Percentiles rank a stretch among this genome's conserved stretches.
Evolutionary conservation across 2,797 vertebrate species (phyloP).

Genomic region (Amniataba percoides): DNA sequence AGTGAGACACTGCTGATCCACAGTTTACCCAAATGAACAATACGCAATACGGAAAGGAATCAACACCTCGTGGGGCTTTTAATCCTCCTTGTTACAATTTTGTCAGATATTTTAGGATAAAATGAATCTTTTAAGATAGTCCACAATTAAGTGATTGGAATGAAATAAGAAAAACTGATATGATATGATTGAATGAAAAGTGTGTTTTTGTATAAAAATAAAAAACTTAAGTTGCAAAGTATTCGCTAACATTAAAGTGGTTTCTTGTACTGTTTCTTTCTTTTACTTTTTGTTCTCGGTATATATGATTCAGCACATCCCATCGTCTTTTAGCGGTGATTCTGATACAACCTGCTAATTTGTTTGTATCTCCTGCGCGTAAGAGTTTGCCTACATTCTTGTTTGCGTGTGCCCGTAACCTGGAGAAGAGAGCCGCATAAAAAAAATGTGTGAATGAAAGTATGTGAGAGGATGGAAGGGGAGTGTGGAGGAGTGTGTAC

Average conservation of each 20-base stretch:
- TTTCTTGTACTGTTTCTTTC: background rate
- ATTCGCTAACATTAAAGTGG: background rate
- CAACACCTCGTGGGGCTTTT: background rate
- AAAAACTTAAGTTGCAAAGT: background rate
- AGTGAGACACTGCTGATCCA: background rate
- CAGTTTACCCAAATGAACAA: background rate
- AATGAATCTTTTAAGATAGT: background rate
- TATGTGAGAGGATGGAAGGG: slow-evolving; percentile 53
- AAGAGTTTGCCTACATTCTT: slow-evolving; percentile 6
- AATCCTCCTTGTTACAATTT: background rate
- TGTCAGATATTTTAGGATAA: background rate
- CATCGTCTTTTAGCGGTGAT: background rate
- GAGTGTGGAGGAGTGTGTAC: slow-evolving; percentile 71
- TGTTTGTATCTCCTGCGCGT: background rate
- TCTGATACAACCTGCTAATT: background rate
- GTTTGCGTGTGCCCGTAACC: slow-evolving; percentile 11
- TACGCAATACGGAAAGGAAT: too few relatives aligned
- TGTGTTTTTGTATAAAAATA: background rate
- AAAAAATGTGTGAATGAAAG: slow-evolving; percentile 64
- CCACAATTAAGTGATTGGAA: background rate
- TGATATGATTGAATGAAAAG: background rate
- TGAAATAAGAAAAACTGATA: background rate
- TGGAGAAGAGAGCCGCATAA: slow-evolving; percentile 33
- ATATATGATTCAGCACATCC: background rate
- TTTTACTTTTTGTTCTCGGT: background rate